These are phyloP conservation scores for Stomorhina lunata DNA, from an alignment of 2,888 invertebrate genomes.

Conservation along the genomic window DNA sequence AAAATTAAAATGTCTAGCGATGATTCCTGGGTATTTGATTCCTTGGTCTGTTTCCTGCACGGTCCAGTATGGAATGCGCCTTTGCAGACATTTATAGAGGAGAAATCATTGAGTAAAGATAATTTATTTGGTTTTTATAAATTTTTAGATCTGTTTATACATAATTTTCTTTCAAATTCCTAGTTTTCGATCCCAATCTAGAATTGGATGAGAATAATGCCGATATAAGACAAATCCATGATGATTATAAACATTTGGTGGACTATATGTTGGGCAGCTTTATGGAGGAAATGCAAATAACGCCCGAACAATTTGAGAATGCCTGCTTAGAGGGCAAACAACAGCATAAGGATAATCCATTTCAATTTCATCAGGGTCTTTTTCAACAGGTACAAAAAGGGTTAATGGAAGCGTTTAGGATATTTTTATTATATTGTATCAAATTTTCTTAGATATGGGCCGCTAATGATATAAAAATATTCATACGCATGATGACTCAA, in stretches of 20 bases:
- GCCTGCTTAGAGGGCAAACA: slow-evolving; percentile 83
- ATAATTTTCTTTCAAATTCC: background rate
- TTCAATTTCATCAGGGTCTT: slow-evolving; percentile 83
- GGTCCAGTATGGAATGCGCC: slow-evolving; percentile 97
- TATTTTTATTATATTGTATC: background rate
- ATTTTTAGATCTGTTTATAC: background rate
- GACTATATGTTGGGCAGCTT: slow-evolving; percentile 94
- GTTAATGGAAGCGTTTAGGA: background rate
- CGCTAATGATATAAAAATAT: slow-evolving; percentile 94
- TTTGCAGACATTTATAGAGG: slow-evolving; percentile 93
- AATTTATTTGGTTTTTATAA: background rate
- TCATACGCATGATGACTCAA: slow-evolving; percentile 95
- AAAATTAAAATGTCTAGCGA: slow-evolving; percentile 81
- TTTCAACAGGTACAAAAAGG: slow-evolving; percentile 81
- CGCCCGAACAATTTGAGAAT: slow-evolving; percentile 91
- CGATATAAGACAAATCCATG: slow-evolving; percentile 89
- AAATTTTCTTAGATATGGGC: slow-evolving; percentile 86
- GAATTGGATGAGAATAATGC: slow-evolving; percentile 84
- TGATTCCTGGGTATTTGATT: slow-evolving; percentile 95
- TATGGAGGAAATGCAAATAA: slow-evolving; percentile 95
- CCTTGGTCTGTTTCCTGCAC: slow-evolving; percentile 92
- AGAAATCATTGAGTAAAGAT: slow-evolving; percentile 90
- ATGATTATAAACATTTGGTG: slow-evolving; percentile 94
- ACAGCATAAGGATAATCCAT: slow-evolving; percentile 79
- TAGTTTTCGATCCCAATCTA: slow-evolving; percentile 91